A percentile compares a stretch with the other conserved stretches of the same genome.
phyloP scores from a whole-genome alignment of 2,113 vertebrate genomes.

The Alexandromys fortis region DNA sequence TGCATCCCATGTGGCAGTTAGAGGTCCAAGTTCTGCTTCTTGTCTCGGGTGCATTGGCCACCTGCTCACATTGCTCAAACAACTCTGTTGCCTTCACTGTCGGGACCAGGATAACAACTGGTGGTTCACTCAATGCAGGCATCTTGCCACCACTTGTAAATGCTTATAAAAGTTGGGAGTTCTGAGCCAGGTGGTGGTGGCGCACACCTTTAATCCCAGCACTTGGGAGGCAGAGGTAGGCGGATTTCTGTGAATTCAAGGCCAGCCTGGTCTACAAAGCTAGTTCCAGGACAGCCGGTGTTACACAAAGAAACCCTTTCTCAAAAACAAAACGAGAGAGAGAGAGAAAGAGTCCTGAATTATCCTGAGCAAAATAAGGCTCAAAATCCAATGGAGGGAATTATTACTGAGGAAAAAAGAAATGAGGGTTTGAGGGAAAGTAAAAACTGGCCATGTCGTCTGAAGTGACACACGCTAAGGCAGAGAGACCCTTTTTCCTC shows the following conservation, averaged over 20 bases:
- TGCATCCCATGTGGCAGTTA: not conserved
- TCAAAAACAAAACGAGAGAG: not conserved
- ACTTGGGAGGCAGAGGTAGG: no score
- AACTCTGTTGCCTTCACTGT: not conserved
- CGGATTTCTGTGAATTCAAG: no score
- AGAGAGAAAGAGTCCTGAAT: not conserved
- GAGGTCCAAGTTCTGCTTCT: not conserved
- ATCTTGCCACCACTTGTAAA: not conserved
- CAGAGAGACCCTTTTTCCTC: not conserved
- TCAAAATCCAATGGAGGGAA: not conserved
- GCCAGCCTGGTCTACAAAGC: no score
- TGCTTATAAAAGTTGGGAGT: not conserved
- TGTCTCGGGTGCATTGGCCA: accelerated
- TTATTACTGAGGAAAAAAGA: not conserved
- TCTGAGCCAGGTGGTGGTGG: not conserved
- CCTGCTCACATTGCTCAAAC: accelerated
- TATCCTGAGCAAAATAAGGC: not conserved
- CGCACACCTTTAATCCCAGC: no score
- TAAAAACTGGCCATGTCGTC: not conserved
- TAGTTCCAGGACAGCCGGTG: no score
- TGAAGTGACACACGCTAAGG: not conserved
- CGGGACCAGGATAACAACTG: accelerated
- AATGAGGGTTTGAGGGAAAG: not conserved
- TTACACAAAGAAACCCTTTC: no score
- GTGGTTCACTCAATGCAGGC: not conserved